Evolutionary conservation across 2,113 vertebrate genomes (phyloP).

Genomic region (Platichthys flesus): DNA sequence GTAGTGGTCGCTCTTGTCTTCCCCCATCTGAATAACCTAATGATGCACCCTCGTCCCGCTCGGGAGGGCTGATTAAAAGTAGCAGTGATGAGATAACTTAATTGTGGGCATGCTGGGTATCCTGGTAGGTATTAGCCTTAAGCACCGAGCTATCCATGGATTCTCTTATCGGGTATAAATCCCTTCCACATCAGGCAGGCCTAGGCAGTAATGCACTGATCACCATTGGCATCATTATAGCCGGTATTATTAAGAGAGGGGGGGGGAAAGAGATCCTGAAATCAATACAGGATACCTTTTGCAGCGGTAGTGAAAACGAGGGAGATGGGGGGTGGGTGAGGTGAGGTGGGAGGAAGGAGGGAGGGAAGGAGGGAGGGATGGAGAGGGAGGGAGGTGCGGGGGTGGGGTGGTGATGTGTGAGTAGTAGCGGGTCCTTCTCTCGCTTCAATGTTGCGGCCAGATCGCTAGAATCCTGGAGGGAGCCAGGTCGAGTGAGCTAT

Average conservation of each 20-base stretch:
- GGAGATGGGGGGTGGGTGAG: slow-evolving; percentile 38
- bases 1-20: slow-evolving; percentile 52
- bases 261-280: slow-evolving; percentile 62
- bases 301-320: slow-evolving; percentile 82
- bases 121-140: slow-evolving; percentile 48
- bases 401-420: slow-evolving; percentile 81
- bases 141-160: slow-evolving; percentile 60
- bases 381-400: slow-evolving; percentile 71
- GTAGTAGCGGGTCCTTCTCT: slow-evolving; percentile 83
- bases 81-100: slow-evolving; percentile 58
- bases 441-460: slow-evolving; percentile 85
- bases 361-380: slow-evolving; percentile 34
- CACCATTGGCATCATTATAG: slow-evolving; percentile 78
- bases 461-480: slow-evolving; percentile 85
- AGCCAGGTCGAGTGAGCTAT: slow-evolving; percentile 83
- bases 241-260: slow-evolving; percentile 75
- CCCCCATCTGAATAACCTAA: slow-evolving; percentile 40
- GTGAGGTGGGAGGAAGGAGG: slow-evolving; percentile 7
- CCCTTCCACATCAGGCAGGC: slow-evolving; percentile 41
- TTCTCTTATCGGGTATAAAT: slow-evolving; percentile 54
- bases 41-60: slow-evolving; percentile 21
- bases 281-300: slow-evolving; percentile 85
- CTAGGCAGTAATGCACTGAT: slow-evolving; percentile 71
- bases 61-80: slow-evolving; percentile 59
- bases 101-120: slow-evolving; percentile 53